Conservation (phyloP, 1,140 invertebrate species). For the Epicauta chinensis region DNA sequence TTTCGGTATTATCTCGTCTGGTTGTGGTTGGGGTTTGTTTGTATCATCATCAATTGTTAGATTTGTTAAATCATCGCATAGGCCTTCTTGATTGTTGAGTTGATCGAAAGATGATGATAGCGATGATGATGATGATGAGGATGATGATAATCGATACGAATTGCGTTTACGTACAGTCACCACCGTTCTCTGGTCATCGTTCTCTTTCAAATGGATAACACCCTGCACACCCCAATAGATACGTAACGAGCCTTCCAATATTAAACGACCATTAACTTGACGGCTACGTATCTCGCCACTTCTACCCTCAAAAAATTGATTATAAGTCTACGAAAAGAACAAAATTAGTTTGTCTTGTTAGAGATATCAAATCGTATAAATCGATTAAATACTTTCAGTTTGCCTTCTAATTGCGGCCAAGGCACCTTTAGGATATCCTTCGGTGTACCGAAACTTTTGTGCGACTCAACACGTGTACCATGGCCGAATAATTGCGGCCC, state of each 20-base stretch:
- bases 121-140: too few relatives aligned
- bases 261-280: slow-evolving; percentile 71
- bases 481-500: slow-evolving; percentile 82
- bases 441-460: slow-evolving; percentile 76
- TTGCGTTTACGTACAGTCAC: slow-evolving; percentile 64
- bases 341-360: too few relatives aligned
- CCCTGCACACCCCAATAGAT: slow-evolving; percentile 82
- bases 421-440: slow-evolving; percentile 43
- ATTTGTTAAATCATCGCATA: slow-evolving; percentile 24
- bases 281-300: slow-evolving; percentile 67
- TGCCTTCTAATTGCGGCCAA: slow-evolving; percentile 70
- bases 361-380: neutral
- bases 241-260: slow-evolving; percentile 71
- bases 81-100: slow-evolving; percentile 30
- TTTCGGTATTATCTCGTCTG: slow-evolving; percentile 39
- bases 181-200: slow-evolving; percentile 74
- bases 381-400: slow-evolving; percentile 54
- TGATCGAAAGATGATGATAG: too few relatives aligned
- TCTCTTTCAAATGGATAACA: slow-evolving; percentile 79
- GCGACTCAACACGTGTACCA: slow-evolving; percentile 78
- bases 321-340: slow-evolving; percentile 50
- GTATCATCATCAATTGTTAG: slow-evolving; percentile 26
- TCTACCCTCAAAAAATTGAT: slow-evolving; percentile 75
- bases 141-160: slow-evolving; percentile 49
- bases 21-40: slow-evolving; percentile 9